Evolutionary conservation across 2,797 vertebrate species (phyloP), one percentile per base, ranked within the genome.

Genomic region (Iguana delicatissima): DNA sequence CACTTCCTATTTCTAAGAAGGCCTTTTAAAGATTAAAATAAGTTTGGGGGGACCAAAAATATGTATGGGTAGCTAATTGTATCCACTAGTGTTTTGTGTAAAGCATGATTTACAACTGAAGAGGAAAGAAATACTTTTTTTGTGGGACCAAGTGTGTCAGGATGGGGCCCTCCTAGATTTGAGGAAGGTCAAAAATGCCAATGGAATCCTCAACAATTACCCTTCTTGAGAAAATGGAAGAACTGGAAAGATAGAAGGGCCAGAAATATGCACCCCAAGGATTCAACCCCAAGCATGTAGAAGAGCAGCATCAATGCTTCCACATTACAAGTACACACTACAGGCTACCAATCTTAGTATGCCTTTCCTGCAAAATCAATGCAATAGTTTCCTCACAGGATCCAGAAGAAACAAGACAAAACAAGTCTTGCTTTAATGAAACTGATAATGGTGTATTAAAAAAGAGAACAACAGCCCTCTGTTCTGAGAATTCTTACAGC

Each of bases 361-460:
- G 24, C 35, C 52, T 82, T 22, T 84, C 52, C 35, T 24, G 35
- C 42, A 16, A 89, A 92, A 92, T 79, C 59, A 24, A 26, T 88
- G 38, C 42, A 69, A 83, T 6, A 57, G 3, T 77, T 94, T 93
- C 20, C 84, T 55, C 46, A 55, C 20, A 85, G 46, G 29, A 8
- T 42, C 16, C 46, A 69, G 72, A 87, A 74, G 83, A 77, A 80
- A 85, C 18, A 67, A 35, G 59, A 69, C 29, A 64, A 32, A 84
- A 90, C 29, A 57, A 42, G 73, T 91, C 35, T 16, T 88, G n/a
- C 16, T 91, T 93, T 91, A 93, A 92, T 77, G 80, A 82, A 91
- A 92, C 87, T 92, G 91, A 94, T 80, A 18, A 50, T 87, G 9
- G 79, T 5, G 6, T 55, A 18, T 52, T 77, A 82, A 74, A 93